These are phyloP conservation scores for Sebastes iracundus DNA, from an alignment of 2,797 vertebrate species.

Conservation along the genomic window DNA sequence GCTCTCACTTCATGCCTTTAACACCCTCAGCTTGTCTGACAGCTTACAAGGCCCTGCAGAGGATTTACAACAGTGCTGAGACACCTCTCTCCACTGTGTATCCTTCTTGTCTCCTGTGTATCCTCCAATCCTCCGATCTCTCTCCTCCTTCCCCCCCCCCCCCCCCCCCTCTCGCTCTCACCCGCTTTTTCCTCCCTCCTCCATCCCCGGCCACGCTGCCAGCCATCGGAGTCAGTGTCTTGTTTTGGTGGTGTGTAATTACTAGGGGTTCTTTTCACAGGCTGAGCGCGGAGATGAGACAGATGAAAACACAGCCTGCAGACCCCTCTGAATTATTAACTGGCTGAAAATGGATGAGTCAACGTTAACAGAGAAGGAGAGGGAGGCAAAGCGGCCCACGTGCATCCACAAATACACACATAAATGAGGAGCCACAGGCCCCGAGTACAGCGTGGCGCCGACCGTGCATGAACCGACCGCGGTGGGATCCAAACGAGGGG, in stretches of 20 bases:
- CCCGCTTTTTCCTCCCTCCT: neutral
- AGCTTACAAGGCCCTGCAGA: constrained; percentile 76
- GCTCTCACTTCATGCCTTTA: constrained; percentile 56
- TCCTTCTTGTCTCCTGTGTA: constrained; percentile 50
- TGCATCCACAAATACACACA: constrained; percentile 55
- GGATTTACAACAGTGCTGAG: constrained; percentile 72
- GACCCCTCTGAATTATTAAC: constrained; percentile 81
- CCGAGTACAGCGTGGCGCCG: neutral
- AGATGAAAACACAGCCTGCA: constrained; percentile 71
- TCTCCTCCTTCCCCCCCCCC: neutral
- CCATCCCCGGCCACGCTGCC: neutral
- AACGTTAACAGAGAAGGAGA: constrained; percentile 55
- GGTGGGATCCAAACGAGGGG: neutral
- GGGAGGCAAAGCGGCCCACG: constrained; percentile 37
- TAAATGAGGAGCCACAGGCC: constrained; percentile 16
- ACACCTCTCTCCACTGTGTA: constrained; percentile 56
- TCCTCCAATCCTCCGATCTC: constrained; percentile 29
- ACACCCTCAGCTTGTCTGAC: constrained; percentile 72
- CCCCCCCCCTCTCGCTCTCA: neutral
- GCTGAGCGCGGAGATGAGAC: constrained; percentile 48
- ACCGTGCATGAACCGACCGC: neutral
- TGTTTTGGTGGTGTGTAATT: constrained; percentile 58
- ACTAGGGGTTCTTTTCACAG: constrained; percentile 39
- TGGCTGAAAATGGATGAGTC: constrained; percentile 72
- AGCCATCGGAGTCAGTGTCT: constrained; percentile 36